Evolutionary conservation across 2,888 invertebrate genomes (phyloP), one percentile per base, ranked within the genome.

Genomic region (Pecten maximus): DNA sequence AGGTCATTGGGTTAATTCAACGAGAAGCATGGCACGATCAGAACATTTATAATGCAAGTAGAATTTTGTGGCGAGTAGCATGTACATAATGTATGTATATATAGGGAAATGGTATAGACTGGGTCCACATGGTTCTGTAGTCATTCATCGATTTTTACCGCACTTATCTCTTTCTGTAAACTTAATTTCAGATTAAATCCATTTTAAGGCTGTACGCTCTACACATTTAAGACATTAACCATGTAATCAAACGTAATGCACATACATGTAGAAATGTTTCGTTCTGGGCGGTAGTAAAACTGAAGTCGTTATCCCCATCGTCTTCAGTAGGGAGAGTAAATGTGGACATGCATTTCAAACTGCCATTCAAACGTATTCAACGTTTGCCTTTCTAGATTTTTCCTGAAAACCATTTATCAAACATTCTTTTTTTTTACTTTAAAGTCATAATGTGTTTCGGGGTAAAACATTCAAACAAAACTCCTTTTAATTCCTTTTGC

Each of bases 111-210:
- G n/a, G n/a, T 28, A 10, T 74, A 3, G 4, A 28, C 28, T 28
- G 6, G 23, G 23, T 35, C 74, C 74, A 74, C 74, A 74, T 19
- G 28, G 10, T 8, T 35, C 74, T 10, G 35, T 74, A 10, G 28
- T 23, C 28, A 35, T 28, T 35, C 15, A 74, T 74, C 74, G 74
- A 74, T 74, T 74, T 74, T 74, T 23, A n/a, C 23, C 19, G 54
- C 54, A 54, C 23, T 54, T 54, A 54, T 54, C 19, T 54, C 19
- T 19, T 54, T 54, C 23, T 54, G 35, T 35, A 74, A 74, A 74
- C 8, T 74, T 74, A 74, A 35, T 74, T 74, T 74, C 74, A 74
- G 28, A 74, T 74, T 35, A 74, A 74, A 74, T 74, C 74, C 74
- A 74, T 28, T 74, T 74, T 74, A 74, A 28, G 74, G 74, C 74